A percentile compares a stretch with the other conserved stretches of the same genome.
Evolutionary conservation across 2,797 vertebrate species (phyloP).

Genomic region (Typhlichthys eigenmanni): DNA sequence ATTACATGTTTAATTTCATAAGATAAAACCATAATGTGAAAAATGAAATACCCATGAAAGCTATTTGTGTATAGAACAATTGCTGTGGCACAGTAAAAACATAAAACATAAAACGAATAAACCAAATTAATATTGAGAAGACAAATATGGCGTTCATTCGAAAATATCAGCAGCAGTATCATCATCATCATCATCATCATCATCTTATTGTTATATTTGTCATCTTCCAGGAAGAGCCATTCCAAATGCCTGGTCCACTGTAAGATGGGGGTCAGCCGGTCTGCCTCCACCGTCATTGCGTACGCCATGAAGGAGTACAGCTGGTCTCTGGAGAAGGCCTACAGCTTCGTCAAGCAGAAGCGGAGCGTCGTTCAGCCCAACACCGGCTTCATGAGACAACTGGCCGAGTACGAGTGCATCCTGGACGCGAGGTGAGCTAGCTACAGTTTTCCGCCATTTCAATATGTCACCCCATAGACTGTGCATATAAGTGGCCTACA

Average conservation of each 20-base stretch:
- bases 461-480: too few species aligned
- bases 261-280: conserved; percentile 97
- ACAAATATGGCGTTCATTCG: too few species aligned
- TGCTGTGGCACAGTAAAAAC: too few species aligned
- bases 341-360: conserved; percentile 91
- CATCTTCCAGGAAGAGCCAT: conserved; percentile 83
- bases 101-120: too few species aligned
- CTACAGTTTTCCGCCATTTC: not conserved
- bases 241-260: conserved; percentile 98
- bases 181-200: too few species aligned
- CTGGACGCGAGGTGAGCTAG: conserved; percentile 88
- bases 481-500: too few species aligned
- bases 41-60: too few species aligned
- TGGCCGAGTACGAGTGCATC: conserved; percentile 93
- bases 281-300: conserved; percentile 94
- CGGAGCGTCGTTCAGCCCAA: conserved; percentile 90
- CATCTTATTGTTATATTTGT: not conserved
- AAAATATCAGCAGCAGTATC: too few species aligned
- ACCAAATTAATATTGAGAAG: too few species aligned
- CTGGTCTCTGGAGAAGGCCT: conserved; percentile 94
- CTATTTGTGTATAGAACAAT: too few species aligned
- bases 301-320: conserved; percentile 97
- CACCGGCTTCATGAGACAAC: conserved; percentile 91
- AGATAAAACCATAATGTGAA: too few species aligned
- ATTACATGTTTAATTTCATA: too few species aligned